Evolutionary conservation across 2,113 vertebrate genomes (phyloP).

Genomic region (Cyphomyrus plagiostoma): DNA sequence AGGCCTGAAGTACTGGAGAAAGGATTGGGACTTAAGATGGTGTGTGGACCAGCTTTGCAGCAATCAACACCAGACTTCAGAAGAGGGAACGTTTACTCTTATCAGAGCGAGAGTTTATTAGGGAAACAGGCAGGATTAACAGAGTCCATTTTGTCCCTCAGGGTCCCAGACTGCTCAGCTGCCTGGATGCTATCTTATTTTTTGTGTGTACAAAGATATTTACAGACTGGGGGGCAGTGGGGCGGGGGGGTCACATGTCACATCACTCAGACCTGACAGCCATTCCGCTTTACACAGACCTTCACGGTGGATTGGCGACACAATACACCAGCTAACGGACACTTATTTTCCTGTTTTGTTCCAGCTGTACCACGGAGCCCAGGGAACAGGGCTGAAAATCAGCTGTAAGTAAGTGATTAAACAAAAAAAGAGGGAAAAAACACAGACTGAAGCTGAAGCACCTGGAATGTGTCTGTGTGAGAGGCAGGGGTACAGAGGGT

Average conservation of each 20-base stretch:
- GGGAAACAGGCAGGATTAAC: neutral
- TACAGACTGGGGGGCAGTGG: neutral
- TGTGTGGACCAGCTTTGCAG: neutral
- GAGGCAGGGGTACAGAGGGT: conserved; percentile 25
- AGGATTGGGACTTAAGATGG: neutral
- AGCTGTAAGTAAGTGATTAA: conserved; percentile 45
- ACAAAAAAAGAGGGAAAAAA: conserved; percentile 15
- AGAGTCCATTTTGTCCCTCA: neutral
- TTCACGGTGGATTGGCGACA: neutral
- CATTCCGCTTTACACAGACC: conserved; percentile 23
- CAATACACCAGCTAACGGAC: conserved; percentile 35
- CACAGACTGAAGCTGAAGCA: conserved; percentile 31
- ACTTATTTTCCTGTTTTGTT: conserved; percentile 36
- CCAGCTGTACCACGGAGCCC: conserved; percentile 31
- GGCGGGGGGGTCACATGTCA: neutral
- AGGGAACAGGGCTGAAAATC: conserved; percentile 29
- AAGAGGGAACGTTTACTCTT: neutral
- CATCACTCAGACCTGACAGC: conserved; percentile 27
- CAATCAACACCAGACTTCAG: neutral
- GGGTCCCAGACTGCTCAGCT: neutral
- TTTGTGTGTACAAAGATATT: neutral
- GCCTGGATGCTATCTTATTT: neutral
- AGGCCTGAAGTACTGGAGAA: neutral
- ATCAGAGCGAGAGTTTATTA: neutral
- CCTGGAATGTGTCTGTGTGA: conserved; percentile 40